Evolutionary conservation across 92 coral and sea anemone genomes (phyloP).

Genomic region (Epizoanthus ramosus): DNA sequence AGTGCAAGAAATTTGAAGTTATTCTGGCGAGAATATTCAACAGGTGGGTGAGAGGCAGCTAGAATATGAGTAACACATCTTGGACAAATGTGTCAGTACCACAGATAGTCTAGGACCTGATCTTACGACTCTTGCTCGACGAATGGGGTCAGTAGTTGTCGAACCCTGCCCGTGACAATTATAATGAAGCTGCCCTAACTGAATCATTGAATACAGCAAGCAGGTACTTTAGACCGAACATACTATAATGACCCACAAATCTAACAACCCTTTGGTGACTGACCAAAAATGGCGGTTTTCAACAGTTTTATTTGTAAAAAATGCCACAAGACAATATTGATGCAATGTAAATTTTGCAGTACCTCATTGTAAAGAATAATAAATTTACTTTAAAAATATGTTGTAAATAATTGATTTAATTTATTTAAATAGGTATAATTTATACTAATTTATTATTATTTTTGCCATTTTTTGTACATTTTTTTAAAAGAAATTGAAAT

Average conservation of each 20-base stretch:
- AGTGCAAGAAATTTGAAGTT: too few relatives aligned
- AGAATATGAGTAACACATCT: too few relatives aligned
- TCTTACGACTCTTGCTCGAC: too few relatives aligned
- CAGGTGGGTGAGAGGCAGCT: too few relatives aligned
- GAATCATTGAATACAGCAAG: background rate
- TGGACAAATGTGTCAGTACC: too few relatives aligned
- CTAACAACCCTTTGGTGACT: constrained; percentile 20
- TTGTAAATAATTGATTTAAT: constrained; percentile 6
- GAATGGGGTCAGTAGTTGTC: too few relatives aligned
- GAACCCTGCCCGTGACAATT: too few relatives aligned
- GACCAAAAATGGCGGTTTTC: background rate
- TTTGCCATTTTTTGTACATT: background rate
- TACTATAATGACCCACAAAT: background rate
- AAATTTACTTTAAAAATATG: constrained; percentile 17
- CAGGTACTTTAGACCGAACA: background rate
- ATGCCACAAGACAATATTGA: constrained; percentile 1
- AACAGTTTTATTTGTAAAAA: constrained; percentile 20
- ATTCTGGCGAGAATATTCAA: too few relatives aligned
- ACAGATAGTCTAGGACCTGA: too few relatives aligned
- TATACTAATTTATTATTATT: constrained; percentile 2
- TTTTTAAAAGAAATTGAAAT: constrained; percentile 3
- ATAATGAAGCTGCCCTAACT: too few relatives aligned
- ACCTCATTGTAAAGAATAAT: constrained; percentile 18
- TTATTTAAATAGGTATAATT: background rate
- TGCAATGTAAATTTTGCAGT: background rate